Conservation (phyloP, 2,797 vertebrate species). For the Cirrhinus mrigala region DNA sequence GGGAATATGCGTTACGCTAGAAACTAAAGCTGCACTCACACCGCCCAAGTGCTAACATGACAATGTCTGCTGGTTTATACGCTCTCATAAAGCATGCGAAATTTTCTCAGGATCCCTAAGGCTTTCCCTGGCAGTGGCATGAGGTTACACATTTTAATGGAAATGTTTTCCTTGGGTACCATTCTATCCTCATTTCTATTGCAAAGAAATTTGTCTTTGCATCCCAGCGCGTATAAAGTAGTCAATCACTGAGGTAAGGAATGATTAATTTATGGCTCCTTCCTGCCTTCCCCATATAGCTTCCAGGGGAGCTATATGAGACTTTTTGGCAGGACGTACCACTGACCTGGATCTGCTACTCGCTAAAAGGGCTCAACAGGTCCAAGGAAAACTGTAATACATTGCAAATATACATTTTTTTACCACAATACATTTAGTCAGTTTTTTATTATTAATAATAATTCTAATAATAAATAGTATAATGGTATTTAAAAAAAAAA, state of each 20-base stretch:
- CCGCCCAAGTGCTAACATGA: neutral
- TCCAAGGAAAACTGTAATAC: constrained; percentile 15
- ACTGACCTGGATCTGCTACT: constrained; percentile 55
- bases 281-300: constrained; percentile 38
- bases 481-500: neutral
- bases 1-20: neutral
- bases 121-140: constrained; percentile 43
- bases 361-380: constrained; percentile 45
- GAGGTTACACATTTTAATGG: constrained; percentile 56
- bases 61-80: constrained; percentile 37
- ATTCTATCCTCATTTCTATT: constrained; percentile 57
- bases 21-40: constrained; percentile 19
- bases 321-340: constrained; percentile 43
- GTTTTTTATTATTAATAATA: neutral
- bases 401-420: neutral
- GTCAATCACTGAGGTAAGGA: constrained; percentile 57
- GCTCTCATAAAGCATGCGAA: constrained; percentile 51
- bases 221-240: constrained; percentile 59
- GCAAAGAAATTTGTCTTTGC: constrained; percentile 61
- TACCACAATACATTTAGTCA: neutral
- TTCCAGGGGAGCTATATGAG: constrained; percentile 48
- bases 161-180: constrained; percentile 62
- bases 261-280: constrained; percentile 55
- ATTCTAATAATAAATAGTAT: neutral
- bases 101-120: constrained; percentile 53